Evolutionary conservation across 2,888 invertebrate species (phyloP).

Genomic region (Lottia scabra): DNA sequence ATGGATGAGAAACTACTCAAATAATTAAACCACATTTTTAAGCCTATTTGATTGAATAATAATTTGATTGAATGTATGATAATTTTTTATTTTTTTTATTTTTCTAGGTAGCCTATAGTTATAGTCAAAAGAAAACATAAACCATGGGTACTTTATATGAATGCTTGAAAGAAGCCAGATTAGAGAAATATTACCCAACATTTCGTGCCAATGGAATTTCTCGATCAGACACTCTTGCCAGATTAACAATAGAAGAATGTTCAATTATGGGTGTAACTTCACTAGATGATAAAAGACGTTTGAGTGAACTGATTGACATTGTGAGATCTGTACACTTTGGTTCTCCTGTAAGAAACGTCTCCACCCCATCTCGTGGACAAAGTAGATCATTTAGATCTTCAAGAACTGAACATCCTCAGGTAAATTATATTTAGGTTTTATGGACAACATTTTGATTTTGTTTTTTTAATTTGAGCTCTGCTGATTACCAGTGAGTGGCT

Average conservation of each 20-base stretch:
- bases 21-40: too few species aligned
- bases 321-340: constrained; percentile 59
- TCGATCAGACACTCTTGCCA: constrained; percentile 56
- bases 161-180: constrained; percentile 60
- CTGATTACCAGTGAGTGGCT: too few species aligned
- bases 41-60: too few species aligned
- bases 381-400: constrained; percentile 21
- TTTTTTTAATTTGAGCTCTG: too few species aligned
- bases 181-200: constrained; percentile 63
- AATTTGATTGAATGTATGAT: too few species aligned
- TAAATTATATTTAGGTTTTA: too few species aligned
- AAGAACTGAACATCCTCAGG: not conserved
- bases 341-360: not conserved
- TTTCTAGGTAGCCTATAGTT: too few species aligned
- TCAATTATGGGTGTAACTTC: constrained; percentile 56
- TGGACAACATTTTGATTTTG: too few species aligned
- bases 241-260: constrained; percentile 61
- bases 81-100: too few species aligned
- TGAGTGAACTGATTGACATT: constrained; percentile 62
- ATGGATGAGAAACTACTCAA: too few species aligned
- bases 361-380: too few species aligned
- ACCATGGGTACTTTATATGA: constrained; percentile 60
- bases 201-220: constrained; percentile 61
- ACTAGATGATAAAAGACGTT: constrained; percentile 58
- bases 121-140: not conserved